Percentiles rank a stretch among this genome's conserved stretches.
Conservation (phyloP, 2,797 vertebrate species). For the Gymnoscopelus microlampas region DNA sequence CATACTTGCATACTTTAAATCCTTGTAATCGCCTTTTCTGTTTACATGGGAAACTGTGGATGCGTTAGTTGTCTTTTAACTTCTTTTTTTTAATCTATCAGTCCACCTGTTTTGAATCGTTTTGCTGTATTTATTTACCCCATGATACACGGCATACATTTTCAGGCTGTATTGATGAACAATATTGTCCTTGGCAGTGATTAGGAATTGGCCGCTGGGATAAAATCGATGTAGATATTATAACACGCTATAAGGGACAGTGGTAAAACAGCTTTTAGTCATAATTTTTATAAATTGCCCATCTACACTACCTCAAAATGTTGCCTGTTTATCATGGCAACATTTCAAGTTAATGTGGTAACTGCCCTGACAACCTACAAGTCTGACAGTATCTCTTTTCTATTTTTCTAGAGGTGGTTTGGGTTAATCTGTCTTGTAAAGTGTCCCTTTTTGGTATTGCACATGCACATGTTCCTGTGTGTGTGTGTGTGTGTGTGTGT, state of each 20-base stretch:
- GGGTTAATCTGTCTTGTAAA: constrained; percentile 23
- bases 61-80: constrained; percentile 16
- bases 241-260: constrained; percentile 46
- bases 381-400: constrained; percentile 23
- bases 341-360: constrained; percentile 35
- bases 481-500: too few relatives aligned
- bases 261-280: not conserved
- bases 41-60: constrained; percentile 12
- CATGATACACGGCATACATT: constrained; percentile 33
- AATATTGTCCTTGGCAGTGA: constrained; percentile 5
- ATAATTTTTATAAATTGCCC: constrained; percentile 36
- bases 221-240: constrained; percentile 51
- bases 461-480: too few relatives aligned
- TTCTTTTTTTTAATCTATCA: constrained; percentile 13
- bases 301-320: constrained; percentile 59
- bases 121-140: constrained; percentile 47
- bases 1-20: constrained; percentile 5
- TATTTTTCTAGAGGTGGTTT: constrained; percentile 18
- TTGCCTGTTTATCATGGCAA: constrained; percentile 40
- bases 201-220: constrained; percentile 22
- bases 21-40: constrained; percentile 18
- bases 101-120: constrained; percentile 33
- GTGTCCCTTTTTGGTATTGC: not conserved
- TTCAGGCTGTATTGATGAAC: constrained; percentile 29
- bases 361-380: constrained; percentile 52